Base-by-base conservation (phyloP, 1,140 invertebrate species). In the Aphelinus certus region DNA sequence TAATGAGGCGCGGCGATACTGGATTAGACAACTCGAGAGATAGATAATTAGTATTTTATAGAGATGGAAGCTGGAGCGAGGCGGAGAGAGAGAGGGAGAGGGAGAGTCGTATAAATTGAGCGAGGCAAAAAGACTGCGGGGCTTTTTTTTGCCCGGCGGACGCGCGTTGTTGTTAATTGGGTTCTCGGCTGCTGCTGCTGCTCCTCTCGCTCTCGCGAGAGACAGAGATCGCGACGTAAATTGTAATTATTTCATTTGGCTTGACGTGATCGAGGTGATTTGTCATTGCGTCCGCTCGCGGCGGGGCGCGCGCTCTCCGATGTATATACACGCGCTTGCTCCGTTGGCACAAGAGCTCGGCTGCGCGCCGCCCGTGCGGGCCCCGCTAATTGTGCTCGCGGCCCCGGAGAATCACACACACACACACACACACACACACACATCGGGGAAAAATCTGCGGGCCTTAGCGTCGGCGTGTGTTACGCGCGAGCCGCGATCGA, bases 181-280 rank as follows among this genome's bases (percentile, higher is more conserved):
- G 46, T 57, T 64, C 53, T 64, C 46, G 60, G 26, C 70, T 43
- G 3, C 42, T 1, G 46, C 3, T 42, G n/a, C 57, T 5, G 3
- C 58, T 4, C 66, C 4, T 70, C 26, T 60, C 26, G 58, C 3
- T 7, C 26, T 26, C 26, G 26, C 51, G 51, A 53, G 51, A 53
- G 51, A 4, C 61, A 26, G 60, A 55, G 57, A 61, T 70, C 51
- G 60, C 69, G 61, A 72, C 55, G 48, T 67, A 61, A 67, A 73
- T 73, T 67, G 57, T 73, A 67, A 73, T 67, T 73, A 67, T 73
- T 66, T 73, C 63, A 67, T 73, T 73, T n/a, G 7, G 47, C 42
- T 45, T 42, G 64, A 73, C 56, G 57, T 53, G 64, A 67, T 73
- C 48, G 71, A 55, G 64, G 43, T 55, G 56, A 73, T 73, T 73